Evolutionary conservation across 1,140 invertebrate species (phyloP), one percentile per base, ranked within the genome.

Genomic region (Bombus haemorrhoidalis): DNA sequence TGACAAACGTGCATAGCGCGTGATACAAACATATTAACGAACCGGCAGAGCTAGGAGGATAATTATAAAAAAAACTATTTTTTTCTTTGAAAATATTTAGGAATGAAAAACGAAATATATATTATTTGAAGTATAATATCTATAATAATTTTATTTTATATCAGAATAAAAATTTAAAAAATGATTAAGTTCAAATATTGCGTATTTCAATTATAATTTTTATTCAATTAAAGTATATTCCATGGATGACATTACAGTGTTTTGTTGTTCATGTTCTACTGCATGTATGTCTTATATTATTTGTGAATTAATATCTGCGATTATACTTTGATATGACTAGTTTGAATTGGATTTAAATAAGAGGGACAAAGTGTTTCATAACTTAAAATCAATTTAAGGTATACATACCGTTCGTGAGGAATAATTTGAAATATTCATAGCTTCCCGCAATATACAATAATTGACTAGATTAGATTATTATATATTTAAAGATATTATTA

Each of bases 1-100:
- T 47, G 39, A 59, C 59, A 28, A 86, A 71, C 80, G 41, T 57
- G 53, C 15, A 0, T 6, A 32, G 18, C 12, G 69, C 73, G 64
- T 74, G 81, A 85, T 66, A 68, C 32, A 85, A 91, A 84, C 87
- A 91, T 91, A 90, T 69, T 92, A 92, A 91, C 88, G 43, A 93
- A 93, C 85, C 74, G 74, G 91, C 86, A 86, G 37, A 89, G 92
- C 90, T 81, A 77, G 89, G 78, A 90, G 88, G 85, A 86, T 89
- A 34, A 32, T 74, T 22, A 9, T 12, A 2, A 47, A 47, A 47
- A 10, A 32, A n/a, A 43, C 66, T 73, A 13, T 2, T 41, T 18
- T 64, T 32, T 32, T 43, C 22, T 39, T 69, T 37, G 25, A 25
- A 39, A 28, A 69, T 69, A 69, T 69, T 39, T 25, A 69, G 37